A percentile compares a stretch with the other conserved stretches of the same genome.
phyloP scores from a whole-genome alignment of 2,888 invertebrate species.

The Apotomis turbidana region DNA sequence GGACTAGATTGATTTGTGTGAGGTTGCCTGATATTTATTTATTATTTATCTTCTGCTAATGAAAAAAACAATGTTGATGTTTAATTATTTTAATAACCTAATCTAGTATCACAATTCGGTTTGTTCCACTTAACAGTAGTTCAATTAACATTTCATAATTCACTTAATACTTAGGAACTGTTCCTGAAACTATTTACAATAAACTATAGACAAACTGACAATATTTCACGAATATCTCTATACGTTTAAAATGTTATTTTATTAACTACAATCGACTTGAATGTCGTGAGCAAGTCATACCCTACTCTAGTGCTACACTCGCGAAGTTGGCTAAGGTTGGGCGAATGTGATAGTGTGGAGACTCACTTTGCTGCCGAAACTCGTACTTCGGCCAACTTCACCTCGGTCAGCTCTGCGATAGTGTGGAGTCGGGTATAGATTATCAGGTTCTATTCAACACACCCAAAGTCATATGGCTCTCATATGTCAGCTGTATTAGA shows the following conservation, averaged over 20 bases:
- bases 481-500: neutral
- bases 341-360: too few species aligned
- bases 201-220: conserved; percentile 12
- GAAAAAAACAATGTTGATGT: neutral
- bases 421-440: too few species aligned
- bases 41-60: neutral
- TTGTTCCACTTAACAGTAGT: conserved; percentile 44
- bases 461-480: conserved; percentile 50
- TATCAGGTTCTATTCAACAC: neutral
- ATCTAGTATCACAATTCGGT: conserved; percentile 58
- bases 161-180: conserved; percentile 33
- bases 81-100: conserved; percentile 42
- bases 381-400: too few species aligned
- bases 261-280: neutral
- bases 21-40: too few species aligned
- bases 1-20: too few species aligned
- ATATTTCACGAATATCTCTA: neutral
- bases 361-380: too few species aligned
- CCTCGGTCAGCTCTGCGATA: too few species aligned
- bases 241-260: neutral
- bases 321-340: too few species aligned
- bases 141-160: conserved; percentile 24
- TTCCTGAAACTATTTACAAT: conserved; percentile 24
- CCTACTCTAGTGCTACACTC: too few species aligned
- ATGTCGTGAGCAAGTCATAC: conserved; percentile 7